phyloP scores from a whole-genome alignment of 2,797 vertebrate species.

The Kryptolebias ocellatus region DNA sequence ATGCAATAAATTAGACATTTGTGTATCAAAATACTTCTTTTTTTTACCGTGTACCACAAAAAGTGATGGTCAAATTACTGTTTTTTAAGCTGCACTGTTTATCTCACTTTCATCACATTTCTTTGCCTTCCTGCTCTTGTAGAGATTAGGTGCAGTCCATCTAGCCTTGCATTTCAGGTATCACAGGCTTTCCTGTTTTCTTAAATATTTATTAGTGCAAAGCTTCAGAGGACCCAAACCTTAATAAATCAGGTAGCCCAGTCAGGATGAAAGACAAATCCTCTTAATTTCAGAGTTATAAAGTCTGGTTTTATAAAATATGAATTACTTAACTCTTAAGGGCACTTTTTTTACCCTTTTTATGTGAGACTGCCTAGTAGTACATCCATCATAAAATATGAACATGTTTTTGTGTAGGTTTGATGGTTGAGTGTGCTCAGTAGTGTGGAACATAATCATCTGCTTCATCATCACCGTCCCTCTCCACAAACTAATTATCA shows the following conservation, averaged over 20 bases:
- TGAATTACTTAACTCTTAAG: slow-evolving; percentile 7
- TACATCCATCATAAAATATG: neutral
- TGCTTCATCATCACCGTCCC: slow-evolving; percentile 9
- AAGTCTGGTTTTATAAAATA: slow-evolving; percentile 2
- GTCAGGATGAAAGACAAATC: slow-evolving; percentile 31
- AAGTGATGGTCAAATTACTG: slow-evolving; percentile 12
- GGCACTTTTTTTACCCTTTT: neutral
- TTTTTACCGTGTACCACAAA: neutral
- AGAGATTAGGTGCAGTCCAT: slow-evolving; percentile 31
- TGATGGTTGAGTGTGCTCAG: neutral
- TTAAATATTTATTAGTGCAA: slow-evolving; percentile 43
- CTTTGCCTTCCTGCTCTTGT: slow-evolving; percentile 13
- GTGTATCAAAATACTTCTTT: no score
- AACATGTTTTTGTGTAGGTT: slow-evolving; percentile 1
- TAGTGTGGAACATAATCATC: slow-evolving; percentile 5
- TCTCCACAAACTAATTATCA: slow-evolving; percentile 14
- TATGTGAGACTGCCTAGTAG: no score
- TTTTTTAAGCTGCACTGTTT: slow-evolving; percentile 8
- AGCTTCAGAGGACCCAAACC: slow-evolving; percentile 23
- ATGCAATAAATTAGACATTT: neutral
- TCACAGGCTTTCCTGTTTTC: slow-evolving; percentile 25
- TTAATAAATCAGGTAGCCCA: slow-evolving; percentile 20
- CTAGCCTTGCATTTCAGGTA: slow-evolving; percentile 18
- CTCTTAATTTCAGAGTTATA: slow-evolving; percentile 25
- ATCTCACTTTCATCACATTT: slow-evolving; percentile 24